Evolutionary conservation across 2,797 vertebrate species (phyloP).

Genomic region (Rhodeus uyekii): DNA sequence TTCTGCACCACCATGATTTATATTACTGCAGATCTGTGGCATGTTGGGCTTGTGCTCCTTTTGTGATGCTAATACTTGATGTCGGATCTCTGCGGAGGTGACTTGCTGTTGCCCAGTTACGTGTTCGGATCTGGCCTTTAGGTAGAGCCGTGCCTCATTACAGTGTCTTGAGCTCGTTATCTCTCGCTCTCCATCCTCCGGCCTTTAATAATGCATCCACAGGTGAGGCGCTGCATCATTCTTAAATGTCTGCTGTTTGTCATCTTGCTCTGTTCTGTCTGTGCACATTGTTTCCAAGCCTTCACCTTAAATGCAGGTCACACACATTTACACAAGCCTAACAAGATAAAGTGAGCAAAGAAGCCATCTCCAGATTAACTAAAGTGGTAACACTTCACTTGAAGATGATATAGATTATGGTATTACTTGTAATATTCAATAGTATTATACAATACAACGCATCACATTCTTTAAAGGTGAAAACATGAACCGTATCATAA

Average conservation of each 20-base stretch:
- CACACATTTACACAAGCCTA: not conserved
- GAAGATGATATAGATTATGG: not conserved
- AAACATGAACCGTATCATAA: not conserved
- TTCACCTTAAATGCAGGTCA: slow-evolving; percentile 3
- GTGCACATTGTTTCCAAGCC: not conserved
- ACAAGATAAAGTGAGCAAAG: not conserved
- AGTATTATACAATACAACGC: not conserved
- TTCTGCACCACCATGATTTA: slow-evolving; percentile 8
- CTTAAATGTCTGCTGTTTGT: slow-evolving; percentile 54
- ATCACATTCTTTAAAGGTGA: not conserved
- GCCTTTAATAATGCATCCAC: slow-evolving; percentile 54
- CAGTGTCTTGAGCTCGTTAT: slow-evolving; percentile 42
- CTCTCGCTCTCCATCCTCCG: not conserved
- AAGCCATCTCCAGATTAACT: not conserved
- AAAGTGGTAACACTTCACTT: not conserved
- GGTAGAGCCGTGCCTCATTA: slow-evolving; percentile 45
- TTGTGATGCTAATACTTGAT: slow-evolving; percentile 43
- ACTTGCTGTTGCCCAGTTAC: slow-evolving; percentile 37
- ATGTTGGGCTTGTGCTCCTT: slow-evolving; percentile 10
- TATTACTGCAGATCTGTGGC: slow-evolving; percentile 9
- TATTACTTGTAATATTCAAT: not conserved
- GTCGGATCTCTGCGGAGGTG: slow-evolving; percentile 44
- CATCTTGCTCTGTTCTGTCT: slow-evolving; percentile 36
- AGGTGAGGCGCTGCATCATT: slow-evolving; percentile 40
- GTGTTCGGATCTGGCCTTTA: slow-evolving; percentile 30